Conservation (phyloP, 2,797 vertebrate species). For the Falco peregrinus region DNA sequence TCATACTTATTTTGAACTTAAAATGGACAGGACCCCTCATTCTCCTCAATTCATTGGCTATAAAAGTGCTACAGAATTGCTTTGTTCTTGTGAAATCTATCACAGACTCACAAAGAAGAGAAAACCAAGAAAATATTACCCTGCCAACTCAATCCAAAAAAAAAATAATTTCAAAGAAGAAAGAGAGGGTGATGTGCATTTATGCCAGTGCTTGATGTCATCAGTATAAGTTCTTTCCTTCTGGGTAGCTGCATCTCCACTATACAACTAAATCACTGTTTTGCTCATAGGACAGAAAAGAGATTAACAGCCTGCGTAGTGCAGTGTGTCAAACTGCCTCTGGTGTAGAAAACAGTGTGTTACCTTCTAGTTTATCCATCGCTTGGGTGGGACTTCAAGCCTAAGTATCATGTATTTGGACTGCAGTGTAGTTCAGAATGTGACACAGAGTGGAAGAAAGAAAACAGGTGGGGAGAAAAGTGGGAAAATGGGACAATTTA, state of each 20-base stretch:
- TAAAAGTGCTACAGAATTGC: constrained; percentile 34
- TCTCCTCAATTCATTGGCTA: constrained; percentile 65
- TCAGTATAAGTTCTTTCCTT: constrained; percentile 40
- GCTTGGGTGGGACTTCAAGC: not conserved
- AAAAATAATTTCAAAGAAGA: constrained; percentile 36
- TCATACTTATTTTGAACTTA: not conserved
- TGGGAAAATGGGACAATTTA: not conserved
- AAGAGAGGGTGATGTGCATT: constrained; percentile 40
- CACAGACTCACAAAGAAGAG: constrained; percentile 42
- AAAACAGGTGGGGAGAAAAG: not conserved
- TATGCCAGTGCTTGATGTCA: constrained; percentile 28
- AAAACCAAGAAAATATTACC: constrained; percentile 22
- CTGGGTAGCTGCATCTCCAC: not conserved
- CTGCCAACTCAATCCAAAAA: constrained; percentile 13
- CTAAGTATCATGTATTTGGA: not conserved
- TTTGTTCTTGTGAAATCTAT: constrained; percentile 57
- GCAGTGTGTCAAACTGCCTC: not conserved
- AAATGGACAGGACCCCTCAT: constrained; percentile 53
- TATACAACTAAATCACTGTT: not conserved
- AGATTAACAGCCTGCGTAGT: not conserved
- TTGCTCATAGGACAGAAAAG: not conserved
- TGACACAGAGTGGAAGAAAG: not conserved
- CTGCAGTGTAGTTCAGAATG: not conserved
- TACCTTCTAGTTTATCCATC: not conserved
- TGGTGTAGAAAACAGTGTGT: not conserved